Evolutionary conservation across 2,797 vertebrate genomes (phyloP), one percentile per base, ranked within the genome.

Genomic region (Alosa sapidissima): DNA sequence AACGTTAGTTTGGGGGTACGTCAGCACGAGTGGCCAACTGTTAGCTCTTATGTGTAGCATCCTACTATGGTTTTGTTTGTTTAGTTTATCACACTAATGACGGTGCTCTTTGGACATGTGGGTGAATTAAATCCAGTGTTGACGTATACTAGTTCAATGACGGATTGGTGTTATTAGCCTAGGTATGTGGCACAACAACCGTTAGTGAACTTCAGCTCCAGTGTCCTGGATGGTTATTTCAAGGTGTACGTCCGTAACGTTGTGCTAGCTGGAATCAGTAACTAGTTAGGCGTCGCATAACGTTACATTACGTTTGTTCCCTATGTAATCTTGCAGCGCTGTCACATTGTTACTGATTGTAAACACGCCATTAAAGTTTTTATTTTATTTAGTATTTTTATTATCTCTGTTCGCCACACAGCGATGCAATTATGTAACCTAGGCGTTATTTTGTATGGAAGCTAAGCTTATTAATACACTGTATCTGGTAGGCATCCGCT

Each of bases 171-270:
- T 65, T n/a, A 65, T 65, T 65, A 65, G 33, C 36, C 36, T 75
- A 19, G 19, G 68, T 78, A 78, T 78, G 5, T 78, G 72, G 72
- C 41, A 78, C 36, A 78, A 47, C 41, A 78, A 47, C 24, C 5
- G 41, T 47, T 21, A 47, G 72, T 78, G 45, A 78, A 78, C 72
- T 72, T 75, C 68, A 14, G 36, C 68, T 21, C 19, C 2, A 41
- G 36, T 78, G 19, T 47, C 72, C 36, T 78, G 41, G 16, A 45
- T 78, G 41, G 14, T 78, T 78, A 78, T 78, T 78, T 78, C 72
- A 47, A 78, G 72, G 41, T 45, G 36, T 72, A 47, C 19, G 41
- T 47, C 41, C 16, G 36, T 7, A 78, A 0, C 28, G 28, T 28
- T 28, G 28, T 78, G 36, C 36, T 47, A 78, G 16, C 68, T 19